Percentiles rank a stretch among this genome's conserved stretches.
Conservation (phyloP, 2,113 vertebrate genomes). For the Colinus virginianus region DNA sequence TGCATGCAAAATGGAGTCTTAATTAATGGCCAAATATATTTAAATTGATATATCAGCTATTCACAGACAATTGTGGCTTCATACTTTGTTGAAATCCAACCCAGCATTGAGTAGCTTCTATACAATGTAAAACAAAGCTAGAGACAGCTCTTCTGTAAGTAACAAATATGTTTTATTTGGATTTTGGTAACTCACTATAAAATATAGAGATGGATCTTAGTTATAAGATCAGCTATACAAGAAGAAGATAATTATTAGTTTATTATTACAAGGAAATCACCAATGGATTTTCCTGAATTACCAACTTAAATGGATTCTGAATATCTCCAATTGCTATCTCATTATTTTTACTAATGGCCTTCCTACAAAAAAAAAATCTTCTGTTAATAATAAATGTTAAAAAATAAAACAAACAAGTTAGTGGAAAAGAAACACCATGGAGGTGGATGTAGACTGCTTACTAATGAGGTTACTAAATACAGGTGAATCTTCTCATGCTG, state of each 20-base stretch:
- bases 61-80: constrained; percentile 26
- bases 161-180: background rate
- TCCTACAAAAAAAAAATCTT: rapidly evolving
- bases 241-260: background rate
- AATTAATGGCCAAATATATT: constrained; percentile 63
- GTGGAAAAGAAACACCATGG: background rate
- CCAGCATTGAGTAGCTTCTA: background rate
- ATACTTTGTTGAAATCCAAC: background rate
- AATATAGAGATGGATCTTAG: background rate
- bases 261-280: background rate
- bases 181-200: background rate
- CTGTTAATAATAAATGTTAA: background rate
- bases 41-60: constrained; percentile 65
- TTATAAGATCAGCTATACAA: background rate
- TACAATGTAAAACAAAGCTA: background rate
- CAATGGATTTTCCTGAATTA: background rate
- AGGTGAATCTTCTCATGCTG: background rate
- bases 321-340: background rate
- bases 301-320: background rate
- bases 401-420: background rate
- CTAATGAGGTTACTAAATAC: background rate
- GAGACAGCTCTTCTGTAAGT: background rate
- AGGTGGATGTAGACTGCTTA: background rate
- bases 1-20: constrained; percentile 45
- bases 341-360: background rate